Evolutionary conservation across 2,113 vertebrate genomes (phyloP).

Genomic region (Enhydra lutris): DNA sequence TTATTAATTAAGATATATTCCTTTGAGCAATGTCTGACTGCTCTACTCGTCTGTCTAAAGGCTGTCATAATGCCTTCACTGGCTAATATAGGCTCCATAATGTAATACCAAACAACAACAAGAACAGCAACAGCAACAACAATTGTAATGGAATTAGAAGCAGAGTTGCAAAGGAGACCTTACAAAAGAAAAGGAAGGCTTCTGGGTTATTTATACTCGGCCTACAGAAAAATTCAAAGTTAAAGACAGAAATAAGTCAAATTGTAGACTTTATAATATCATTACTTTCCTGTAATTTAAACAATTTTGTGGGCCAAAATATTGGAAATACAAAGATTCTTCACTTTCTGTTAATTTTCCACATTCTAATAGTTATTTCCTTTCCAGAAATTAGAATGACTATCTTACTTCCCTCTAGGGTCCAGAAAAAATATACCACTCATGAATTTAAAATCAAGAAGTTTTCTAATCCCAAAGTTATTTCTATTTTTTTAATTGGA

Average conservation of each 20-base stretch:
- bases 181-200: neutral
- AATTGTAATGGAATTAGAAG: neutral
- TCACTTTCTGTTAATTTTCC: neutral
- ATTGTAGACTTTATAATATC: neutral
- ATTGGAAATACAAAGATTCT: neutral
- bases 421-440: neutral
- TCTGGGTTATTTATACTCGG: neutral
- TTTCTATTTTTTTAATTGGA: neutral
- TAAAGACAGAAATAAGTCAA: neutral
- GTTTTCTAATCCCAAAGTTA: neutral
- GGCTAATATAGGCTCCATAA: neutral
- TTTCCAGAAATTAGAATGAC: neutral
- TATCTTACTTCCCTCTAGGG: neutral
- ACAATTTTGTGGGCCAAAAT: neutral
- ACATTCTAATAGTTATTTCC: neutral
- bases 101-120: neutral
- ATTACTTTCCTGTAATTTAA: neutral
- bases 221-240: neutral
- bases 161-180: neutral
- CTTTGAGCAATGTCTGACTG: neutral
- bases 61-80: neutral
- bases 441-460: neutral
- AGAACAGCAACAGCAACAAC: neutral
- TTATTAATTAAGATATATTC: neutral
- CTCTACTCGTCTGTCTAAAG: neutral